Evolutionary conservation across 2,888 invertebrate genomes (phyloP), one percentile per base, ranked within the genome.

Genomic region (Drosophila bunnanda): DNA sequence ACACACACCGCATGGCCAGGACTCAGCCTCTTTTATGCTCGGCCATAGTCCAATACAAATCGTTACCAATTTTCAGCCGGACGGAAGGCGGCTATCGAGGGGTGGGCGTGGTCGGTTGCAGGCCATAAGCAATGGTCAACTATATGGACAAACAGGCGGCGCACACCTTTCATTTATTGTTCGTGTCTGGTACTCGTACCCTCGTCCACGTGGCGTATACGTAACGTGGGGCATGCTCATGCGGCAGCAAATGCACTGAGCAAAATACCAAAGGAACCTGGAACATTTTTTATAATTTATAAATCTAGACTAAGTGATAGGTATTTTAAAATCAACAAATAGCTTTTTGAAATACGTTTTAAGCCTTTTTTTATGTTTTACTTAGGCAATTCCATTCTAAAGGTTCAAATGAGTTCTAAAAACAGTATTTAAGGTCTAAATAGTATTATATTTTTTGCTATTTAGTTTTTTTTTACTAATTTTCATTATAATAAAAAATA

Each of bases 41-140:
- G 67, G 48, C 64, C 59, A 48, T 67, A 36, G 67, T 61, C 56
- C 81, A 81, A 84, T 78, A 89, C 85, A 89, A 88, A 87, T 87
- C 88, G 88, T 76, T 89, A 83, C 89, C 89, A 88, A 89, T 89
- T 86, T 89, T 80, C 88, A 89, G 73, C 70, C 78, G 84, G 82
- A 77, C 43, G 56, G 56, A 22, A 54, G 74, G 25, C 30, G 39
- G 46, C 25, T 59, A 22, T 46, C 22, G 46, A 10, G 10, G 5
- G 36, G 66, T 38, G 68, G 55, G 54, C 67, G 65, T 65, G 58
- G 68, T 55, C 46, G 46, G 56, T 67, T 53, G 30, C 58, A 52
- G 57, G 53, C 77, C 74, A 87, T 83, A 88, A 86, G 87, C 89
- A 89, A 87, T 76, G 84, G 82, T 84, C 89, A 87, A 87, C 79